Conservation (phyloP, 2,797 vertebrate genomes). For the Sebastes taczanowskii region DNA sequence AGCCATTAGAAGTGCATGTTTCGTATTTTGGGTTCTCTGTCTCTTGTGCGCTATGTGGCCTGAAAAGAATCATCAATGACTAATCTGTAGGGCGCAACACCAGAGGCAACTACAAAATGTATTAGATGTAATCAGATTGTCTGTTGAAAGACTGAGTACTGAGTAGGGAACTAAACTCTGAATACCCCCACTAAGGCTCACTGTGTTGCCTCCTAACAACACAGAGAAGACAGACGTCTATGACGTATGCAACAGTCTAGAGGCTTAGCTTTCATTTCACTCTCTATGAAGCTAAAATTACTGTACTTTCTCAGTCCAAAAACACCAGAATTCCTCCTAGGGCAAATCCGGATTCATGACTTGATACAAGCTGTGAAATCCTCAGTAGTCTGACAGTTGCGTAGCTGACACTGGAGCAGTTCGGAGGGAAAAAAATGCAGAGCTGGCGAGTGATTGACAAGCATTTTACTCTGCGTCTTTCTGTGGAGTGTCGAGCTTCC, state of each 20-base stretch:
- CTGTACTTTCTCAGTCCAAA: neutral
- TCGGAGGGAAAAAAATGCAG: neutral
- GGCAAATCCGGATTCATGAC: conserved; percentile 15
- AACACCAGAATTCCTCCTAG: conserved; percentile 5
- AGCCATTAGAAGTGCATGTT: neutral
- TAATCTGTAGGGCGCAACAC: conserved; percentile 5
- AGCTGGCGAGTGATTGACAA: conserved; percentile 44
- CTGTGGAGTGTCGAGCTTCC: conserved; percentile 47
- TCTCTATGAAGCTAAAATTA: neutral
- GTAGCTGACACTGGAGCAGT: conserved; percentile 31
- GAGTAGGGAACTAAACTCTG: conserved; percentile 30
- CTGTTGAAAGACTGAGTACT: conserved; percentile 1
- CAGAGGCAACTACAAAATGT: conserved; percentile 3
- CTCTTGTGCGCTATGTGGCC: neutral
- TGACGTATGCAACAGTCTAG: neutral
- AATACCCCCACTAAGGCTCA: conserved; percentile 1
- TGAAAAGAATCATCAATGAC: neutral
- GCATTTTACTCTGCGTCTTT: conserved; percentile 42
- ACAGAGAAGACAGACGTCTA: neutral
- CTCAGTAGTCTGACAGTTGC: conserved; percentile 39
- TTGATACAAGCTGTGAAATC: conserved; percentile 22
- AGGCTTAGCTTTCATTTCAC: conserved; percentile 1
- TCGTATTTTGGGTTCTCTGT: neutral
- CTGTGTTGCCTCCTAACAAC: neutral
- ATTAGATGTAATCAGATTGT: conserved; percentile 4